phyloP scores from a whole-genome alignment of 1,140 invertebrate species.

The Eriosoma lanigerum region DNA sequence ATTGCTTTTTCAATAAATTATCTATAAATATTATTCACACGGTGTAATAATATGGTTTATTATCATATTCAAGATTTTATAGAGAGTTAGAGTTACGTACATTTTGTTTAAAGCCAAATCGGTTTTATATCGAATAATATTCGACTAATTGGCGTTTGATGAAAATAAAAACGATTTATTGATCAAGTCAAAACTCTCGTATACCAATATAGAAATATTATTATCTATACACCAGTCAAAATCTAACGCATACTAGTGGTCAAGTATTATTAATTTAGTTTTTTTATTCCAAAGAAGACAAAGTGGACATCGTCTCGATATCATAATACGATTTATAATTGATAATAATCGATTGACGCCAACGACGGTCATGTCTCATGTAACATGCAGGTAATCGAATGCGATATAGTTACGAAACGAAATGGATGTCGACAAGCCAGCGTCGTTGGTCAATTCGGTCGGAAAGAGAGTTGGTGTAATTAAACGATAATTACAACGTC shows the following conservation, averaged over 20 bases:
- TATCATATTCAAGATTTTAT: background rate
- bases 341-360: constrained; percentile 29
- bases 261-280: background rate
- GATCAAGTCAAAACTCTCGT: background rate
- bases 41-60: background rate
- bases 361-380: too few relatives aligned
- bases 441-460: background rate
- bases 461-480: constrained; percentile 5
- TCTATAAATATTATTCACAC: constrained; percentile 2
- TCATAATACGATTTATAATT: background rate
- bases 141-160: constrained; percentile 2
- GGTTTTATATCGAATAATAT: constrained; percentile 24
- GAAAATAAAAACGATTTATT: background rate
- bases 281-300: background rate
- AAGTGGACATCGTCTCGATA: background rate
- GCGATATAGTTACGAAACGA: background rate
- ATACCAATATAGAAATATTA: background rate
- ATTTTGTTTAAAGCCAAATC: background rate
- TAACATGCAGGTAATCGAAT: background rate
- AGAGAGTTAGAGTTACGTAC: background rate
- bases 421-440: background rate
- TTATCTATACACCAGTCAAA: background rate
- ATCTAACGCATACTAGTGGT: too few relatives aligned
- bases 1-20: background rate
- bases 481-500: constrained; percentile 14